Evolutionary conservation across 2,113 vertebrate species (phyloP), one percentile per base, ranked within the genome.

Genomic region (Lagenorhynchus albirostris): DNA sequence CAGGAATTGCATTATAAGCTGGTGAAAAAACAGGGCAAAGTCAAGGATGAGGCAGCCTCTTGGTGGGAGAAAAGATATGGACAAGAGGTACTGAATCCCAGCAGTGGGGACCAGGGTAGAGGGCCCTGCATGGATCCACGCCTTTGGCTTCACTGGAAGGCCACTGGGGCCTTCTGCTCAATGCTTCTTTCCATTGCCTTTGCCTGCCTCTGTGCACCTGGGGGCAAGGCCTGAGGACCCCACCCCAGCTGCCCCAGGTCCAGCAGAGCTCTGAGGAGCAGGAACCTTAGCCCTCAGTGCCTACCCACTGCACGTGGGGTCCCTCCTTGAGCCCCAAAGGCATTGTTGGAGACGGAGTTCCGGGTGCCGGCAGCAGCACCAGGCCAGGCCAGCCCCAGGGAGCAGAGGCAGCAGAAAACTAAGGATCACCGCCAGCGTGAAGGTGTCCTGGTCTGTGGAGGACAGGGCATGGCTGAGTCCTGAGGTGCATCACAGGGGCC

Each of bases 331-430:
- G 86, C 99, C 98, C 80, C 98, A 97, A 90, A 98, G 83, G 98
- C 99, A 99, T 89, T 98, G 98, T 89, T 98, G 98, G 87, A 98
- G 99, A 10, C 96, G 98, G 0, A 99, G 99, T 12, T 97, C 98
- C 71, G 99, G 99, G 88, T 97, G 97, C 58, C 97, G 98, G 98
- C 98, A 99, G 98, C 99, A 99, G 97, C 98, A 99, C 99, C 99
- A 99, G 96, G 98, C 79, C 94, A 98, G 98, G 55, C 99, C 96
- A 13, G 68, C 31, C n/a, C 99, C 97, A 0, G 97, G 93, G 1
- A 99, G 99, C 67, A 99, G 98, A 55, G 99, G 89, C 93, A 99
- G 98, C 76, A 99, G 98, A 98, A 99, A 99, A 96, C 99, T 97
- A 85, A 99, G 98, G 38, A 99, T 97, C 76, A 99, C 84, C 0